phyloP scores from a whole-genome alignment of 2,113 vertebrate species.

The Shinisaurus crocodilurus region DNA sequence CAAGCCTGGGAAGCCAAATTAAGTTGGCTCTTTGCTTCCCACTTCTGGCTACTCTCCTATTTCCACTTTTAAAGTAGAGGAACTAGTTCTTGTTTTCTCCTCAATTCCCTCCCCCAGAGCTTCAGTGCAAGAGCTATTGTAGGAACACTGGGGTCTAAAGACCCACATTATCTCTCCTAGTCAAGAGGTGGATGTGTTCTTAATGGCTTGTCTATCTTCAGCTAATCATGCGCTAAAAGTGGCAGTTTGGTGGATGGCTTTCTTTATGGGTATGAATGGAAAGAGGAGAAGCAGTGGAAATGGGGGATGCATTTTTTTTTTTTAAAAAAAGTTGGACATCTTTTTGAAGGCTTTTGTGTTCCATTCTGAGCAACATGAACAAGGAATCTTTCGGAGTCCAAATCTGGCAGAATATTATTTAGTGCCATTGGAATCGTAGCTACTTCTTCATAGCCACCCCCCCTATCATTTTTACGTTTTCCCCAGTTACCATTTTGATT shows the following conservation, averaged over 20 bases:
- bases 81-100: conserved; percentile 40
- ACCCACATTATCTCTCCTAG: conserved; percentile 77
- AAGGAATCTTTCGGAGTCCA: neutral
- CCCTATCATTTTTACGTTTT: neutral
- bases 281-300: conserved; percentile 29
- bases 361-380: neutral
- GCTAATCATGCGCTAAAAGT: conserved; percentile 73
- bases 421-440: neutral
- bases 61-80: conserved; percentile 46
- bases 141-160: conserved; percentile 69
- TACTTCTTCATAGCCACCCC: too few species aligned
- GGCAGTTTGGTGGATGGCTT: conserved; percentile 58
- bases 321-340: neutral
- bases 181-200: conserved; percentile 79
- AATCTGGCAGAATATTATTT: neutral
- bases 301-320: neutral
- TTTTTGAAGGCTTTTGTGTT: neutral
- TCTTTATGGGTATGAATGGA: conserved; percentile 27
- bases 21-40: conserved; percentile 59
- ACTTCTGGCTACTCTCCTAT: conserved; percentile 40
- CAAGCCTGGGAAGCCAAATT: conserved; percentile 63
- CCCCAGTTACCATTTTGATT: neutral
- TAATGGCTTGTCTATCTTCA: conserved; percentile 72
- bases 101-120: conserved; percentile 58
- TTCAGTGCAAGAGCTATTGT: conserved; percentile 69